Evolutionary conservation across 2,888 invertebrate species (phyloP), one percentile per base, ranked within the genome.

Genomic region (Cryptus viduatorius): DNA sequence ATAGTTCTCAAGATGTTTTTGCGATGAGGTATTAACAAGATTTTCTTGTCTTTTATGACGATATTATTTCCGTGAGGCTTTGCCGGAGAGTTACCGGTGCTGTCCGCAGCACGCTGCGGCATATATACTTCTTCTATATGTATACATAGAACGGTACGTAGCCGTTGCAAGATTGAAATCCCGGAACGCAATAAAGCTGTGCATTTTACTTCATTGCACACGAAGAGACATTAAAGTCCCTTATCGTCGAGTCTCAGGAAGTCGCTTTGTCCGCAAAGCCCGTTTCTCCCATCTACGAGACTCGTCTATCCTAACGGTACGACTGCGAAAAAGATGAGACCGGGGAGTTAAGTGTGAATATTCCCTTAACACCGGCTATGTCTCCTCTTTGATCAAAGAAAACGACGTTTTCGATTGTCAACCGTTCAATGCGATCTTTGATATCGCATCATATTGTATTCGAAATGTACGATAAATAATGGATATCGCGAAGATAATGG

Each of bases 151-250:
- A 59, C 31, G 29, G 67, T 72, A 67, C 53, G 77, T 78, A 68
- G 68, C 56, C 24, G 78, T 78, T 73, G 78, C 81, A 75, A 81
- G 84, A 81, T 84, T 84, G 84, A 84, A 84, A 84, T 69, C 78
- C 84, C 53, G 81, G 77, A 81, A 84, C 84, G 81, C 84, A 84
- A 84, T 84, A 84, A 84, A 81, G 73, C 78, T 78, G 72, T 69
- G 84, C 81, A 81, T 84, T 84, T 84, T 81, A 84, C 84, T 84
- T 84, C 84, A 84, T 84, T 81, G 84, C 84, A 81, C 84, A 81
- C 81, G 73, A 78, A 73, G 65, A n/a, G 81, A 84, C 84, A 84
- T 84, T 81, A 81, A 84, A 84, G 78, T 84, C 81, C 81, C 81
- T 84, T 84, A 84, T 84, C 81, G 84, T 81, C 73, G 84, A 14